phyloP scores from a whole-genome alignment of 2,113 vertebrate genomes.

The Mus musculus region GRCm39 chr5:88722001-88722500 shows the following conservation, averaged over 20 bases:
- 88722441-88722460: too few species aligned
- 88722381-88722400: not conserved
- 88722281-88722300: too few species aligned
- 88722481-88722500: too few species aligned
- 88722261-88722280: not conserved
- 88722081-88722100: not conserved
- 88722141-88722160: not conserved
- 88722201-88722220: not conserved
- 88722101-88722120: not conserved
- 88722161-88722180: not conserved
- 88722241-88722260: not conserved
- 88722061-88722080: not conserved
- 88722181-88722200: not conserved
- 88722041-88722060: constrained; percentile 3
- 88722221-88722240: not conserved
- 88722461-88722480: too few species aligned
- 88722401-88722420: too few species aligned
- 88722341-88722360: not conserved
- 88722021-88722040: not conserved
- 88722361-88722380: not conserved
- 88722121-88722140: not conserved
- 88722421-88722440: too few species aligned
- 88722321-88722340: too few species aligned
- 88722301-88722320: too few species aligned
- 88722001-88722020: not conserved